Evolutionary conservation across 2,888 invertebrate species (phyloP), one percentile per base, ranked within the genome.

Genomic region (Tipula lateralis): DNA sequence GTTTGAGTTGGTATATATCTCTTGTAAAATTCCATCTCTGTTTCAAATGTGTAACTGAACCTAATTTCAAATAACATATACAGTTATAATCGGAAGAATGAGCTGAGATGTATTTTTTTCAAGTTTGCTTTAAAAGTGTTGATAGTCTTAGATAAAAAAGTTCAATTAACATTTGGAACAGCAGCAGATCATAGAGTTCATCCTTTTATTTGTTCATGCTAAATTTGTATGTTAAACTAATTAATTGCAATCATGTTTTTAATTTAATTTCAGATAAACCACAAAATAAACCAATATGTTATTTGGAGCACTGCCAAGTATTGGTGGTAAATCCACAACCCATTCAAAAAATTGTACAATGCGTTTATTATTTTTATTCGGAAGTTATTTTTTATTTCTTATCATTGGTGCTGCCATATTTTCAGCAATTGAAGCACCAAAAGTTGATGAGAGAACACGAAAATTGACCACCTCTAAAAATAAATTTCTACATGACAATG

Each of bases 371-470:
- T 87, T 89, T 87, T 87, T 91, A 85, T 86, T 89, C 80, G 90
- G 87, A 86, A 92, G 92, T 86, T 92, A 93, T 87, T 86, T 92
- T 29, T 87, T 93, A 44, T 94, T 93, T 88, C 89, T 95, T 85
- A 90, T 93, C 39, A 89, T 94, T 89, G 96, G 96, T 19, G 96
- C 96, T 0, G 91, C 93, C 19, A 93, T 96, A 85, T 96, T 96
- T 89, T 94, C 94, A 85, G 92, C 94, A n/a, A 94, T 96, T 86
- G 96, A 96, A 89, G 93, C 93, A 4, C 95, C 95, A 0, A 90
- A 93, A 87, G 95, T 95, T 88, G 90, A 91, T 80, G 90, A 91
- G 84, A 91, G 92, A 85, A 92, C 93, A 39, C 90, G 91, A 84
- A 91, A 91, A 82, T 89, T 96, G 81, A 91, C 91, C 84, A 88